phyloP scores from a whole-genome alignment of 2,797 vertebrate genomes.

The Cercopithecus diana region DNA sequence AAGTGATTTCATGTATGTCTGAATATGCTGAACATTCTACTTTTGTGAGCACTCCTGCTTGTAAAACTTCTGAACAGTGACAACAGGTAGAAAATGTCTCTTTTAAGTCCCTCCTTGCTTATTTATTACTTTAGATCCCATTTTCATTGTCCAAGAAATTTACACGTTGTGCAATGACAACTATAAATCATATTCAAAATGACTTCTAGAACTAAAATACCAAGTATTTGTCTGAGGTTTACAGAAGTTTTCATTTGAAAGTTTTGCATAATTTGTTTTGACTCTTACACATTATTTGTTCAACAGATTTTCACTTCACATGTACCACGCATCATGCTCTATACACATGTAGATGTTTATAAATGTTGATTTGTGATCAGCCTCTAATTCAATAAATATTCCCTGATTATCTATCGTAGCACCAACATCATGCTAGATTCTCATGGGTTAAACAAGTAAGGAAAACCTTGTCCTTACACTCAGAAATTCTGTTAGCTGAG shows the following conservation, averaged over 20 bases:
- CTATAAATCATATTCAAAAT: conserved; percentile 20
- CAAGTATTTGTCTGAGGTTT: conserved; percentile 37
- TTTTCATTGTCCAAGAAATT: conserved; percentile 39
- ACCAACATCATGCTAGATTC: not conserved
- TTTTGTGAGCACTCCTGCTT: not conserved
- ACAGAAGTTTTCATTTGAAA: not conserved
- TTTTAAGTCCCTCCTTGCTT: not conserved
- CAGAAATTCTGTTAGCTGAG: not conserved
- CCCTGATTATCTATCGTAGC: not conserved
- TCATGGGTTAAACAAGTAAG: not conserved
- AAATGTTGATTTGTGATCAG: not conserved
- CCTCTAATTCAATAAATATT: not conserved
- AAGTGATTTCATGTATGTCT: not conserved
- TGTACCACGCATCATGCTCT: not conserved
- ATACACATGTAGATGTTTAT: not conserved
- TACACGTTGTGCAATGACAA: not conserved
- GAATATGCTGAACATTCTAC: not conserved
- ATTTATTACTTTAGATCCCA: not conserved
- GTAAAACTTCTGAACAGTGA: not conserved
- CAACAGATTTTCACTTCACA: not conserved
- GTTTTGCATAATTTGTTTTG: conserved; percentile 58
- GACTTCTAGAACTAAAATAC: conserved; percentile 10
- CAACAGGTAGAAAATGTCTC: not conserved
- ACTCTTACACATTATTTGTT: conserved; percentile 57
- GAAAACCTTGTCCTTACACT: not conserved